These are phyloP conservation scores for Crotalus helleri DNA, from an alignment of 2,113 vertebrate genomes.

Conservation along the genomic window DNA sequence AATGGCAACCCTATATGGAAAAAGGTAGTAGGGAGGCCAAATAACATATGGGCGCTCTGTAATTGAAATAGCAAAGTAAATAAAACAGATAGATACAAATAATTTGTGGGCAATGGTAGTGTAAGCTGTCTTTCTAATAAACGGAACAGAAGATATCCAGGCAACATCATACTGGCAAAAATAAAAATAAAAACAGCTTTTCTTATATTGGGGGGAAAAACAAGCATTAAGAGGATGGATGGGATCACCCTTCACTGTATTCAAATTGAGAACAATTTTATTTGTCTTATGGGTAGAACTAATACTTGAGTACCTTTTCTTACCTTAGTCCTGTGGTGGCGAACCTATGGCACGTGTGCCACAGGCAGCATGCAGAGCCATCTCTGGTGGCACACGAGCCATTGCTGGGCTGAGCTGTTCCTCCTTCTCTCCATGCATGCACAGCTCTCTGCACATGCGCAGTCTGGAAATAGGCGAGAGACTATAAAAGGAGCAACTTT, in stretches of 20 bases:
- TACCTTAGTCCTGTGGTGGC: neutral
- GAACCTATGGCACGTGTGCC: too few relatives aligned
- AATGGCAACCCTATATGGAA: constrained; percentile 19
- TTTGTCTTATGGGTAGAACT: neutral
- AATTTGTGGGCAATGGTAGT: constrained; percentile 15
- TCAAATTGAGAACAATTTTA: neutral
- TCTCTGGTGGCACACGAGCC: too few relatives aligned
- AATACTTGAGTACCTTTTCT: neutral
- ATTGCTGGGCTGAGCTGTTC: too few relatives aligned
- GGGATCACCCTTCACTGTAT: neutral
- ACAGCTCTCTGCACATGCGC: too few relatives aligned
- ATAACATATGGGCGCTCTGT: constrained; percentile 1
- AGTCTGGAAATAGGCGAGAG: too few relatives aligned
- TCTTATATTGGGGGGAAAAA: neutral
- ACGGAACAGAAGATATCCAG: constrained; percentile 10
- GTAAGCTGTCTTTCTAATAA: constrained; percentile 40
- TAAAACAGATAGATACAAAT: constrained; percentile 27
- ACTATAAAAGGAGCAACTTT: too few relatives aligned
- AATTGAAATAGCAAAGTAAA: constrained; percentile 42
- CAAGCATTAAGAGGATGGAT: neutral
- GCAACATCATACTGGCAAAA: constrained; percentile 14
- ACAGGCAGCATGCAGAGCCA: too few relatives aligned
- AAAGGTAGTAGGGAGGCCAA: neutral
- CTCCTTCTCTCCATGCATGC: too few relatives aligned
- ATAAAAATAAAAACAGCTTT: neutral